These are phyloP conservation scores for Sparus aurata DNA, from an alignment of 2,797 vertebrate species.

Conservation along the genomic window DNA sequence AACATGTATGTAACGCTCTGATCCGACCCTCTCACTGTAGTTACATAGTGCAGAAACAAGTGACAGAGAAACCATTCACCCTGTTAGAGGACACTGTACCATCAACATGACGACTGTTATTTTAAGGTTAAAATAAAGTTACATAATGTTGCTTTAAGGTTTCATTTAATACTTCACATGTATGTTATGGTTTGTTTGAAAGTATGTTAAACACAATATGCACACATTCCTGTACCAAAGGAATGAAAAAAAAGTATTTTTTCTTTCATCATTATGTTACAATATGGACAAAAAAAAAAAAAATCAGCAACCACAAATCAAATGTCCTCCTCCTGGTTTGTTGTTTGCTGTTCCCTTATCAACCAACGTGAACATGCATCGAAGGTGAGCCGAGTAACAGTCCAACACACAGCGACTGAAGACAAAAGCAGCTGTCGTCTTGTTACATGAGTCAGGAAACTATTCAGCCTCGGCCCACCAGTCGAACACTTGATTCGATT, in stretches of 20 bases:
- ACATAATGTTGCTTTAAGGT: conserved; percentile 3
- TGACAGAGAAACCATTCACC: too few relatives aligned
- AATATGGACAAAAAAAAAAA: conserved; percentile 28
- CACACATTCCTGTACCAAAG: conserved; percentile 2
- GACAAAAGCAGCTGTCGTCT: conserved; percentile 35
- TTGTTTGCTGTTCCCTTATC: conserved; percentile 13
- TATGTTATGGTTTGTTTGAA: conserved; percentile 18
- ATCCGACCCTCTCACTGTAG: too few relatives aligned
- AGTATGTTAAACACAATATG: conserved; percentile 28
- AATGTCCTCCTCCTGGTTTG: conserved; percentile 9
- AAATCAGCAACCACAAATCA: background rate
- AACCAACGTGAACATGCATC: background rate
- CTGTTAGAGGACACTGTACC: too few relatives aligned
- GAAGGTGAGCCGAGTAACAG: conserved; percentile 15
- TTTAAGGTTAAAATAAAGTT: too few relatives aligned
- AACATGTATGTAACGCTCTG: too few relatives aligned
- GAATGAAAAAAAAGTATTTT: background rate
- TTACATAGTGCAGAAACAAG: too few relatives aligned
- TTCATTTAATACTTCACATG: conserved; percentile 36
- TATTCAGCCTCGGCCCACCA: conserved; percentile 10
- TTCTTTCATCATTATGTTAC: background rate
- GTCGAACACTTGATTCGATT: conserved; percentile 24
- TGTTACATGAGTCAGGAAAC: conserved; percentile 35
- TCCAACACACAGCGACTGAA: conserved; percentile 32
- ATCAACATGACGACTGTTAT: too few relatives aligned